Evolutionary conservation across 2,113 vertebrate species (phyloP), one percentile per base, ranked within the genome.

Genomic region (Scophthalmus maximus): DNA sequence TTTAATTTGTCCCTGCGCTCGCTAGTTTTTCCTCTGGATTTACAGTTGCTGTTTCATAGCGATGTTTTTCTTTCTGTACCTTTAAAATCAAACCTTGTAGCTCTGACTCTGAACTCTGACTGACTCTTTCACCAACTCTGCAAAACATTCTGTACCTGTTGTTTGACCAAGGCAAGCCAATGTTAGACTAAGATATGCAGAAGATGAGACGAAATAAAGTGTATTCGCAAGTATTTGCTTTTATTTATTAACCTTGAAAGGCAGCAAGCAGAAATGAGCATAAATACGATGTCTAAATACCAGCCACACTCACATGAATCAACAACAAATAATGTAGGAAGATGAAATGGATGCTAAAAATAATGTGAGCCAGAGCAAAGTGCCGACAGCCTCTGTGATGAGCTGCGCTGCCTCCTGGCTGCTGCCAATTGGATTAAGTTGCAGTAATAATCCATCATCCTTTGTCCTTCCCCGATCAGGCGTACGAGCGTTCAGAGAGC

Each of bases 401-500:
- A 70, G 62, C 58, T 6, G 40, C 3, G n/a, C 47, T 62, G 38
- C 52, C 52, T 57, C 22, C 8, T 32, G 51, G 9, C 25, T 61
- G 26, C 1, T 55, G 25, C 46, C 42, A 65, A 62, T 69, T 60
- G 53, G 68, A 79, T 83, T 65, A 65, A 40, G 49, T 53, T 56
- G 5, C 55, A 55, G 3, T 76, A 56, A 53, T 83, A 78, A 83
- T 74, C 65, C 53, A 8, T 82, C 6, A n/a, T 59, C 22, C 6
- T 82, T 26, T 76, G 51, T 85, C 18, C 26, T 66, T 53, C 56
- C 9, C 53, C 15, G 1, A 32, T 72, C 83, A 98, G 97, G 97
- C 97, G 0, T 96, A 95, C 0, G 95, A 97, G 67, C 95, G 97
- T 8, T 98, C 97, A 0, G 97, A 98, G 89, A 98, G 97, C 0